Conservation (phyloP, 2,797 vertebrate species). For the Leucoraja ocellata region DNA sequence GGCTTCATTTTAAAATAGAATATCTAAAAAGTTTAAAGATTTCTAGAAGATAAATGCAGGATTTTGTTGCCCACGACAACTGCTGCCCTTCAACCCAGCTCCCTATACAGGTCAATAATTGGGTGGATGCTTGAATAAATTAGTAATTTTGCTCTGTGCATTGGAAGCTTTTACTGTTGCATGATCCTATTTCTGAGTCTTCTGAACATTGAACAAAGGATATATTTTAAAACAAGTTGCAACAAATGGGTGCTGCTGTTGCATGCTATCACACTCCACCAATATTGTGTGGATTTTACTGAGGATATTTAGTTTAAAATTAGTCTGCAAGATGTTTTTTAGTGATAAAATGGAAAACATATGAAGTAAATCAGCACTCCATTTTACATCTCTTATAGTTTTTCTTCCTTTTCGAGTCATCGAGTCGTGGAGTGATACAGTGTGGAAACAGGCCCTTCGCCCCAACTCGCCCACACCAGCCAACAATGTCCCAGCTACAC, state of each 20-base stretch:
- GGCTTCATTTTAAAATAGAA: not conserved
- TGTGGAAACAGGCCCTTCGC: too few relatives aligned
- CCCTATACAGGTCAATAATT: not conserved
- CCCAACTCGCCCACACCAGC: too few relatives aligned
- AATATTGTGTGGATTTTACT: not conserved
- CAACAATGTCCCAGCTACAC: too few relatives aligned
- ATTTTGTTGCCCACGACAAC: not conserved
- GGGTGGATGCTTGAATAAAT: not conserved
- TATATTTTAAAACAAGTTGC: not conserved
- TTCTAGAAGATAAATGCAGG: not conserved
- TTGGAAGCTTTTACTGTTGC: not conserved
- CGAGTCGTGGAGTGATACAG: too few relatives aligned
- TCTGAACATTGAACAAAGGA: not conserved
- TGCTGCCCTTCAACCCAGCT: not conserved
- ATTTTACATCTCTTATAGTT: not conserved
- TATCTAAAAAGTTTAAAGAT: not conserved
- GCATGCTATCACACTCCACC: not conserved
- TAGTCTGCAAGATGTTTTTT: not conserved
- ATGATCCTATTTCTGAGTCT: not conserved
- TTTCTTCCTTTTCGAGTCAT: not conserved
- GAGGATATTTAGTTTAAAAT: not conserved
- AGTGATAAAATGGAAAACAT: not conserved
- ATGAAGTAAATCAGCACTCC: not conserved
- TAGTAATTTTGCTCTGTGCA: not conserved
- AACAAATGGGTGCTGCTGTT: too few relatives aligned